These are phyloP conservation scores for Corythoichthys intestinalis DNA, from an alignment of 2,113 vertebrate genomes.

Conservation along the genomic window DNA sequence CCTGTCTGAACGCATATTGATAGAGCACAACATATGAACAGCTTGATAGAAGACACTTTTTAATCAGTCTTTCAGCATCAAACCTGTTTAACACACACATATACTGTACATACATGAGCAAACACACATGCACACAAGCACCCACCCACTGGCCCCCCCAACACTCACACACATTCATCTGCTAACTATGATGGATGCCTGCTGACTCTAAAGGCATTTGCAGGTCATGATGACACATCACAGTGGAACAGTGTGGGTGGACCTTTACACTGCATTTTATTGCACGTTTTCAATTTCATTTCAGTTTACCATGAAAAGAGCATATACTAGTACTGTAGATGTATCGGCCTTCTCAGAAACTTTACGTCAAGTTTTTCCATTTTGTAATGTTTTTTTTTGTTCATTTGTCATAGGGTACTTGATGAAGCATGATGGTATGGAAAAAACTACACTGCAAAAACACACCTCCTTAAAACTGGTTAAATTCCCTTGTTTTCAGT, in stretches of 20 bases:
- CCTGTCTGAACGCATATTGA: slow-evolving; percentile 12
- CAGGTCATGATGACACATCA: slow-evolving; percentile 50
- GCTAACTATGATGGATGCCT: slow-evolving; percentile 40
- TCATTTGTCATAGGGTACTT: background rate
- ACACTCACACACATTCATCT: slow-evolving; percentile 1
- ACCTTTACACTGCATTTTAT: background rate
- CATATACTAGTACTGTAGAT: background rate
- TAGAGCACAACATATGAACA: background rate
- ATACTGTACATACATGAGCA: background rate
- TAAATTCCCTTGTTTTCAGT: no score
- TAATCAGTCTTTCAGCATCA: background rate
- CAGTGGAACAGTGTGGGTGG: slow-evolving; percentile 6
- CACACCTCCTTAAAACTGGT: no score
- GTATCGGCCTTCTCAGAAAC: background rate
- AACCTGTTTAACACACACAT: background rate
- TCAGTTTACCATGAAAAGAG: background rate
- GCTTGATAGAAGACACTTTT: background rate
- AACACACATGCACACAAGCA: background rate
- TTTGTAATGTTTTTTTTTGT: background rate
- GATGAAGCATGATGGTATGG: background rate
- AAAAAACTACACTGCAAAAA: background rate
- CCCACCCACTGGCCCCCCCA: slow-evolving; percentile 4
- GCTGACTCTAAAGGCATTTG: slow-evolving; percentile 44
- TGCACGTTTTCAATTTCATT: background rate
- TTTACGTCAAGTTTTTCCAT: background rate